Percentiles rank a stretch among this genome's conserved stretches.
These are phyloP conservation scores for Coelopa pilipes DNA, from an alignment of 2,888 invertebrate species.

Conservation along the genomic window DNA sequence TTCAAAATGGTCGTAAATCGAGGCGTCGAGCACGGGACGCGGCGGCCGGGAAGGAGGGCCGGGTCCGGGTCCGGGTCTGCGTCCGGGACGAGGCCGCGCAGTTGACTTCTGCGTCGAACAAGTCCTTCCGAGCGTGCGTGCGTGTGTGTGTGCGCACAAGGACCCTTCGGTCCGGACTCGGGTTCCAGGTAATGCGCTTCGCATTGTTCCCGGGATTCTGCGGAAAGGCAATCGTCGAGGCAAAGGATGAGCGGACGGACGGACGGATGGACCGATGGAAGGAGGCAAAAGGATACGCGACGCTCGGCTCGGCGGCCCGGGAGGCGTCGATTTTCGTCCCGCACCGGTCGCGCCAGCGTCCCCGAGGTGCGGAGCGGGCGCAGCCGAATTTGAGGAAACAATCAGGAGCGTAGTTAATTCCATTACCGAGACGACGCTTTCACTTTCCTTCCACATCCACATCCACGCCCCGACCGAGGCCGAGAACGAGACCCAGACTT, in stretches of 20 bases:
- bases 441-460: slow-evolving; percentile 48
- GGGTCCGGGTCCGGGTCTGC: no score
- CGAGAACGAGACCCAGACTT: no score
- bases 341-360: neutral
- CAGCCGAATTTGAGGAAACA: slow-evolving; percentile 58
- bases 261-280: neutral
- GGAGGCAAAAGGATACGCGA: neutral
- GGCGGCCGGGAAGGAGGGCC: neutral
- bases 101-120: neutral
- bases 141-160: neutral
- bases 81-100: neutral
- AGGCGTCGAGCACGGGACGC: slow-evolving; percentile 49
- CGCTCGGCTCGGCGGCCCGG: no score
- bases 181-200: slow-evolving; percentile 18
- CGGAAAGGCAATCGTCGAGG: slow-evolving; percentile 5
- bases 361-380: slow-evolving; percentile 44
- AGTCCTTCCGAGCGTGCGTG: neutral
- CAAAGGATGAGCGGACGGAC: neutral
- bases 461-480: neutral
- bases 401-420: slow-evolving; percentile 61
- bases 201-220: neutral
- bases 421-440: slow-evolving; percentile 53
- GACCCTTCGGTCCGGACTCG: neutral
- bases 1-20: slow-evolving; percentile 64
- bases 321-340: neutral